These are phyloP conservation scores for Helicorthomorpha holstii DNA, from an alignment of 1,140 invertebrate genomes.

Conservation along the genomic window DNA sequence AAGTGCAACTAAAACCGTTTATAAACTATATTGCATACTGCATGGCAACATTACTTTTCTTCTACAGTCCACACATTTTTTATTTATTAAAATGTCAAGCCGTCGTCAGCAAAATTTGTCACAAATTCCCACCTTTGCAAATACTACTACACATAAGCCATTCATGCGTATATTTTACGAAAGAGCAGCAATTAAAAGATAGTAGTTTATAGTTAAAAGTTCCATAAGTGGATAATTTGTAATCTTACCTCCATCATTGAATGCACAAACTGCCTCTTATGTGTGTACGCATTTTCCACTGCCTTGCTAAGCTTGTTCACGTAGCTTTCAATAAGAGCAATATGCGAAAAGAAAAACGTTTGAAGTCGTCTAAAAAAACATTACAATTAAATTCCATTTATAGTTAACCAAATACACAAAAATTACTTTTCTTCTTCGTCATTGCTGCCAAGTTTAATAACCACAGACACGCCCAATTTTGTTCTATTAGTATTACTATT, in stretches of 20 bases:
- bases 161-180: too few species aligned
- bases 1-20: too few species aligned
- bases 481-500: slow-evolving; percentile 22
- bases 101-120: too few species aligned
- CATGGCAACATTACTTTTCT: too few species aligned
- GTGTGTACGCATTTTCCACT: slow-evolving; percentile 37
- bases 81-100: too few species aligned
- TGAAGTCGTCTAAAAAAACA: slow-evolving; percentile 16
- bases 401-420: neutral
- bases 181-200: too few species aligned
- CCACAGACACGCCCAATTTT: slow-evolving; percentile 34
- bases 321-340: slow-evolving; percentile 56
- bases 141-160: too few species aligned
- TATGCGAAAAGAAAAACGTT: slow-evolving; percentile 56
- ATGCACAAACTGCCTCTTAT: slow-evolving; percentile 33
- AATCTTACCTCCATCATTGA: slow-evolving; percentile 36
- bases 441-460: slow-evolving; percentile 22
- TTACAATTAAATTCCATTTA: neutral
- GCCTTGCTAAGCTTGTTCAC: slow-evolving; percentile 48
- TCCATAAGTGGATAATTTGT: neutral
- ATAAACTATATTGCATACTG: too few species aligned
- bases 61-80: too few species aligned
- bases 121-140: too few species aligned
- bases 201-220: too few species aligned
- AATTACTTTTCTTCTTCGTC: slow-evolving; percentile 13